phyloP scores from a whole-genome alignment of 2,888 invertebrate genomes.

The Mycalesis mineus region DNA sequence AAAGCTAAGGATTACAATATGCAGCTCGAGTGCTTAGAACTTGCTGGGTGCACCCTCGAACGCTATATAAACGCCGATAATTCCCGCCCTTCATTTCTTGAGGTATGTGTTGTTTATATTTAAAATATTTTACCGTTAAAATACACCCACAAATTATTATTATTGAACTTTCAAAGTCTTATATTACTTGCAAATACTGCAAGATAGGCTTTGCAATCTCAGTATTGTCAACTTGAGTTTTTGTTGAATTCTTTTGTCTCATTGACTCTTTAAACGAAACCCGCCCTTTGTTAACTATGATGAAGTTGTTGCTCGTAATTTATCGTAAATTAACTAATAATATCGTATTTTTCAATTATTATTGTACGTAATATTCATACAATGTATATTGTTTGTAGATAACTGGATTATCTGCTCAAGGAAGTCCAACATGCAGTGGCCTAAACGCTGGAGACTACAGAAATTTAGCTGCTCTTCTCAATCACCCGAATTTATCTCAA shows the following conservation, averaged over 20 bases:
- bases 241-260: too few species aligned
- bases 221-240: too few species aligned
- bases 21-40: constrained; percentile 83
- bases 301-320: too few species aligned
- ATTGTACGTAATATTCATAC: too few species aligned
- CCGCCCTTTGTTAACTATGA: too few species aligned
- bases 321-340: too few species aligned
- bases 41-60: constrained; percentile 89
- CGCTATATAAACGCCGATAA: constrained; percentile 83
- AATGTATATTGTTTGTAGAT: constrained; percentile 53
- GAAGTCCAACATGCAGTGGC: constrained; percentile 92
- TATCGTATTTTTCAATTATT: too few species aligned
- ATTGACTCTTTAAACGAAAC: too few species aligned
- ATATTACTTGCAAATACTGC: too few species aligned
- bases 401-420: constrained; percentile 81
- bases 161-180: not conserved
- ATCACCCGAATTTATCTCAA: constrained; percentile 86
- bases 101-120: constrained; percentile 49
- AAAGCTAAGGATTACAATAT: constrained; percentile 59
- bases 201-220: too few species aligned
- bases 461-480: constrained; percentile 82
- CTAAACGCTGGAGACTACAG: constrained; percentile 95
- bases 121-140: not conserved
- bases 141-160: not conserved
- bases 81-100: constrained; percentile 84